These are phyloP conservation scores for Bufo gargarizans DNA, from an alignment of 2,113 vertebrate species.

Conservation along the genomic window DNA sequence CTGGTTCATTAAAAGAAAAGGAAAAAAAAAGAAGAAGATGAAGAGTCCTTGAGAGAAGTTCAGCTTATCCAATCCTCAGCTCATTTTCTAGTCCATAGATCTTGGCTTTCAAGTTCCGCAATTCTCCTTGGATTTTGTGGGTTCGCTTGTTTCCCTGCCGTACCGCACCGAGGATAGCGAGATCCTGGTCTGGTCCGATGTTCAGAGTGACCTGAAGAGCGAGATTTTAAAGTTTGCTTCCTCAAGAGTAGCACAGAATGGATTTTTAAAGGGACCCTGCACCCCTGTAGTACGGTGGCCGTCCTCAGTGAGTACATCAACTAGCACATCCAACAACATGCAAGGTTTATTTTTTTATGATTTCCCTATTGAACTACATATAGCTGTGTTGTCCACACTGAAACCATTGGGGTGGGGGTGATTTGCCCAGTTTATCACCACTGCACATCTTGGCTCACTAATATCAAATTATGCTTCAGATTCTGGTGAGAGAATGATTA, in stretches of 20 bases:
- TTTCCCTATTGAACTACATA: too few relatives aligned
- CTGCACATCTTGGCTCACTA: too few relatives aligned
- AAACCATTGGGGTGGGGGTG: too few relatives aligned
- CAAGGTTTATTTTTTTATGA: too few relatives aligned
- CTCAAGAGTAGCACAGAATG: background rate
- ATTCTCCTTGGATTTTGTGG: constrained; percentile 85
- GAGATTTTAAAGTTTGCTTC: background rate
- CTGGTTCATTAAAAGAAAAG: background rate
- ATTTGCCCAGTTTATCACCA: too few relatives aligned
- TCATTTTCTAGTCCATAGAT: constrained; percentile 89
- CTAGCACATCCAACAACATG: too few relatives aligned
- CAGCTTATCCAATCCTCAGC: constrained; percentile 78
- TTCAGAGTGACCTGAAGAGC: constrained; percentile 78
- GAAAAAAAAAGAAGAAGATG: background rate
- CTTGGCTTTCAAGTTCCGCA: constrained; percentile 88
- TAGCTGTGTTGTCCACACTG: too few relatives aligned
- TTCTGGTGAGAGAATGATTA: too few relatives aligned
- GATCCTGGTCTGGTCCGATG: constrained; percentile 84
- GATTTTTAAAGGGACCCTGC: background rate
- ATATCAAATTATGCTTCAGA: too few relatives aligned
- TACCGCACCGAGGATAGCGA: constrained; percentile 87
- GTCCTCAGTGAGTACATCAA: too few relatives aligned
- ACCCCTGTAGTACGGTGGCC: too few relatives aligned
- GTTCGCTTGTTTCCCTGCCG: constrained; percentile 82
- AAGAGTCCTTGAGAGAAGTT: background rate